phyloP scores from a whole-genome alignment of 2,888 invertebrate species.

The Malthinus seriepunctatus region DNA sequence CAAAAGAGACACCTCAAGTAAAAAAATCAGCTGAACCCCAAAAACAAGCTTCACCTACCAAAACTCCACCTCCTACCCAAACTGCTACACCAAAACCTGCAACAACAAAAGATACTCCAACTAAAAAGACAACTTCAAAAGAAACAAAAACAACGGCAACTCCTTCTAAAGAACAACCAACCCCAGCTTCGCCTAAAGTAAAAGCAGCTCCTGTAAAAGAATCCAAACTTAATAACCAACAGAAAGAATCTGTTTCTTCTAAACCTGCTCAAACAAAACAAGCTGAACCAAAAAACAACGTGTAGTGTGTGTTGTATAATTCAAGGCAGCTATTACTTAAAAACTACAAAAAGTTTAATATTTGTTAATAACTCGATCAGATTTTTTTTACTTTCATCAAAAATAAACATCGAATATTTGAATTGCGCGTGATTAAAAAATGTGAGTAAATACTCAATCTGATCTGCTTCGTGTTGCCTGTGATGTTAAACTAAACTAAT shows the following conservation, averaged over 20 bases:
- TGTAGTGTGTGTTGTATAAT: slow-evolving; percentile 16
- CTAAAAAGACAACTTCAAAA: not conserved
- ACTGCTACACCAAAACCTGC: slow-evolving; percentile 13
- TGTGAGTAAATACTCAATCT: not conserved
- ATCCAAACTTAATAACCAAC: slow-evolving; percentile 9
- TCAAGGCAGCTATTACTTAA: not conserved
- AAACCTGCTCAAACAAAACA: slow-evolving; percentile 23
- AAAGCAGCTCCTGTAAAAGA: slow-evolving; percentile 17
- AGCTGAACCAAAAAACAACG: slow-evolving; percentile 33
- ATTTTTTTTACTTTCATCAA: not conserved
- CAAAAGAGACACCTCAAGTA: not conserved
- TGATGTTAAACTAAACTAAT: slow-evolving; percentile 3
- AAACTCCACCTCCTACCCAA: slow-evolving; percentile 15
- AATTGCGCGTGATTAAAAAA: not conserved
- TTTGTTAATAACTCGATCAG: not conserved
- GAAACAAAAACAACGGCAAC: not conserved
- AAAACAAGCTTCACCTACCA: slow-evolving; percentile 10
- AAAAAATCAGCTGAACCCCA: slow-evolving; percentile 5
- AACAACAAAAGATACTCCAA: slow-evolving; percentile 20
- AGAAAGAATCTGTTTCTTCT: slow-evolving; percentile 34
- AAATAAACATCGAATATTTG: not conserved
- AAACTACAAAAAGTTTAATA: not conserved
- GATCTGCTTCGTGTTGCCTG: not conserved
- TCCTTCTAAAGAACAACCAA: slow-evolving; percentile 3
- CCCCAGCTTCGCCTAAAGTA: slow-evolving; percentile 18